Conservation (phyloP, 2,888 invertebrate species). For the Euzetes globulus region DNA sequence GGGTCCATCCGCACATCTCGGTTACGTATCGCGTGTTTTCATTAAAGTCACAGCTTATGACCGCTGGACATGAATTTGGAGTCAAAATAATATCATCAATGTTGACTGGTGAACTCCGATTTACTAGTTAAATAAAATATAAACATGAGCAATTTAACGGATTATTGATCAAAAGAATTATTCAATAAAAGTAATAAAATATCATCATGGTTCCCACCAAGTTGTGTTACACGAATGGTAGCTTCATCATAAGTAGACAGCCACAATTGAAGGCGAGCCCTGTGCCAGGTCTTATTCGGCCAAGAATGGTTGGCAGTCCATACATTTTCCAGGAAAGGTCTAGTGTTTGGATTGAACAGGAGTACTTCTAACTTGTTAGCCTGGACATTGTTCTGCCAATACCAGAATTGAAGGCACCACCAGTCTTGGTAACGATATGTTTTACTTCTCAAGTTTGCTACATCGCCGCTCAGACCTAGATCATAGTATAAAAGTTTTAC, state of each 20-base stretch:
- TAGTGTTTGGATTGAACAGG: neutral
- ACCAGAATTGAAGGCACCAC: constrained; percentile 12
- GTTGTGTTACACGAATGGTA: neutral
- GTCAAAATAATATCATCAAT: neutral
- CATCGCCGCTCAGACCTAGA: neutral
- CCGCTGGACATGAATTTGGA: neutral
- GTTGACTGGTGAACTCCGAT: neutral
- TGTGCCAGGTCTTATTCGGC: neutral
- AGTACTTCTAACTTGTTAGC: neutral
- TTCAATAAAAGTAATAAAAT: neutral
- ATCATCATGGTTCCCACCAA: no score
- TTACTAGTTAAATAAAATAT: neutral
- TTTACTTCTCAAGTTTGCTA: no score
- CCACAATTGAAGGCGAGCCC: no score
- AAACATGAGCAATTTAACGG: neutral
- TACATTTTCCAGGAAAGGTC: neutral
- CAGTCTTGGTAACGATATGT: no score
- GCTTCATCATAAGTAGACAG: no score
- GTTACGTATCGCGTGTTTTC: no score
- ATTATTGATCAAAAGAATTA: no score
- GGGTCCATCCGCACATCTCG: constrained; percentile 3
- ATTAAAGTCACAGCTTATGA: neutral
- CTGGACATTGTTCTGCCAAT: neutral
- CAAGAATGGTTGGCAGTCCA: neutral
- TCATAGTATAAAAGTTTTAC: no score